Evolutionary conservation across 2,113 vertebrate species (phyloP).

Genomic region (Ailurus styani): DNA sequence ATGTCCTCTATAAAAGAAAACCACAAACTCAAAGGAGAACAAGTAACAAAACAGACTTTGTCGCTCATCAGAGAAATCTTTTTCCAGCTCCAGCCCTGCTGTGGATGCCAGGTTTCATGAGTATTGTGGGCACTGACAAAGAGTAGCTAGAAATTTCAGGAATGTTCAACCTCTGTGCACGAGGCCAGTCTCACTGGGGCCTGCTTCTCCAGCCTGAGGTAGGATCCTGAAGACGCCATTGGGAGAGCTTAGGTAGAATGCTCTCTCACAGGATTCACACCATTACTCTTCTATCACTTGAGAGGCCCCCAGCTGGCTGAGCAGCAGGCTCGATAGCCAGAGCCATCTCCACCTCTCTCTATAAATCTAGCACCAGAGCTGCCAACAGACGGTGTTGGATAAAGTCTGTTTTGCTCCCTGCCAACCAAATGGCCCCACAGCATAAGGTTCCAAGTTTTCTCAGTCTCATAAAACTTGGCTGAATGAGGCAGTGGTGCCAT

Average conservation of each 20-base stretch:
- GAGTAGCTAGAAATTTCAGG: neutral
- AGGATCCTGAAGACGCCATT: neutral
- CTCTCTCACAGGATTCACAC: conserved; percentile 21
- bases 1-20: neutral
- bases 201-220: neutral
- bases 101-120: neutral
- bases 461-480: conserved; percentile 71
- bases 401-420: conserved; percentile 64
- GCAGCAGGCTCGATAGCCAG: conserved; percentile 39
- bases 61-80: neutral
- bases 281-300: conserved; percentile 54
- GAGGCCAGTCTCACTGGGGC: neutral
- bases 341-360: conserved; percentile 49
- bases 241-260: neutral
- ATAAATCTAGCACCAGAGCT: conserved; percentile 66
- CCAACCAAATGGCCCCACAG: conserved; percentile 73
- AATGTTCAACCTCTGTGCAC: neutral
- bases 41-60: neutral
- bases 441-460: conserved; percentile 74
- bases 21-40: neutral
- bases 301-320: conserved; percentile 65
- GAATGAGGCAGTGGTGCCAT: conserved; percentile 62
- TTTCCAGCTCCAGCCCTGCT: neutral
- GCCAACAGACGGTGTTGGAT: conserved; percentile 68
- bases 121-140: neutral